Base-by-base conservation (phyloP, 2,888 invertebrate genomes). In the Pammene fasciana region DNA sequence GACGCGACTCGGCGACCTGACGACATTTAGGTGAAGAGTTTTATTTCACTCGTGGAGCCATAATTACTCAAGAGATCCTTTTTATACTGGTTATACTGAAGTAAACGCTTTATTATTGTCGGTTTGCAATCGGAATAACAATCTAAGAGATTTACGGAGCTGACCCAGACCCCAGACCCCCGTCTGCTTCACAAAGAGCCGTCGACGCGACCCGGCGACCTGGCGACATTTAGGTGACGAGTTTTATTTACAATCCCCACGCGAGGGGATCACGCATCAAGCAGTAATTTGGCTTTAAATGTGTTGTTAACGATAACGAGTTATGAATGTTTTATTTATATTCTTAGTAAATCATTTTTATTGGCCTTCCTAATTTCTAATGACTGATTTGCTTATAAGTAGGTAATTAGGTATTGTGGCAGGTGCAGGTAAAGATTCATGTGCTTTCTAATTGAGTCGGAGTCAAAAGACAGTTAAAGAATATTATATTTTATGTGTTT, bases 101-200 rank as follows among this genome's bases (percentile, higher is more conserved):
- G 4, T 26, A 26, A 26, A 26, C 26, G 26, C 52, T 26, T 11
- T 4, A 26, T 1, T 26, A 0, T 4, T 13, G 2, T 26, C 18
- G 9, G 52, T 6, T 13, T 26, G 52, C 52, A 52, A 52, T 26
- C 13, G 0, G 52, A 52, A 52, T 52, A 10, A 11, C 11, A 18
- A 9, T 10, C 8, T 5, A 16, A 34, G 59, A 59, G 59, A 59
- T 59, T 59, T 59, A 59, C 59, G 59, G 45, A 45, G 59, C 26
- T 59, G 59, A 59, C 59, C 59, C 59, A 59, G 59, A 59, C 59
- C 59, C 45, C 26, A n/a, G 82, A 83, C 86, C 85, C 82, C 77
- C 75, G 74, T 79, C 82, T 78, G 84, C 77, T 78, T 74, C 75
- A 87, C 85, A 87, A 87, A 85, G 82, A 82, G 79, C 83, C 79